Conservation (phyloP, 2,797 vertebrate genomes). For the Anguilla megastoma region DNA sequence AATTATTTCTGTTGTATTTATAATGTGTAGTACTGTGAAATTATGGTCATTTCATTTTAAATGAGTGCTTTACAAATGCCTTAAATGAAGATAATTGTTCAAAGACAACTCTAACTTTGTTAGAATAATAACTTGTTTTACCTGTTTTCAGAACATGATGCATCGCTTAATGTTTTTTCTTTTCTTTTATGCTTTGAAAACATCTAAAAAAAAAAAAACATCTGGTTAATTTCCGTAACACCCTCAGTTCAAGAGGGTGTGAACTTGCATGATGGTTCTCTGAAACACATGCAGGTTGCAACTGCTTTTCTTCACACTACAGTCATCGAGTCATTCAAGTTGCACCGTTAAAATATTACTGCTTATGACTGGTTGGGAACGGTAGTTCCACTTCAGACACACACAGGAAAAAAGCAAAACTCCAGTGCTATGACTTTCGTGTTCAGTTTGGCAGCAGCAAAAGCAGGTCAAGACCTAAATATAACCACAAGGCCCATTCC, state of each 20-base stretch:
- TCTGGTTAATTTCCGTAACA: background rate
- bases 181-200: background rate
- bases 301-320: background rate
- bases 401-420: background rate
- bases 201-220: background rate
- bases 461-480: conserved; percentile 39
- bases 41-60: background rate
- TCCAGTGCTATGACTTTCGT: conserved; percentile 22
- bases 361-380: background rate
- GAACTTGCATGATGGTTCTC: background rate
- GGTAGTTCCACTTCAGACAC: background rate
- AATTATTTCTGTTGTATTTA: background rate
- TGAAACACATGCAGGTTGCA: background rate
- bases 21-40: background rate
- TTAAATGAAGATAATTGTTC: background rate
- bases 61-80: background rate
- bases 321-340: background rate
- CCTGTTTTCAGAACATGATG: background rate
- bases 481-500: conserved; percentile 36
- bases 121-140: background rate
- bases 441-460: conserved; percentile 28
- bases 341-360: background rate
- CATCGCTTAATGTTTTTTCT: background rate
- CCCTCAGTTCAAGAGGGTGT: background rate
- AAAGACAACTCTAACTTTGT: background rate